Percentiles rank a stretch among this genome's conserved stretches.
Evolutionary conservation across 2,113 vertebrate species (phyloP).

Genomic region (Notarius quadriscutis): DNA sequence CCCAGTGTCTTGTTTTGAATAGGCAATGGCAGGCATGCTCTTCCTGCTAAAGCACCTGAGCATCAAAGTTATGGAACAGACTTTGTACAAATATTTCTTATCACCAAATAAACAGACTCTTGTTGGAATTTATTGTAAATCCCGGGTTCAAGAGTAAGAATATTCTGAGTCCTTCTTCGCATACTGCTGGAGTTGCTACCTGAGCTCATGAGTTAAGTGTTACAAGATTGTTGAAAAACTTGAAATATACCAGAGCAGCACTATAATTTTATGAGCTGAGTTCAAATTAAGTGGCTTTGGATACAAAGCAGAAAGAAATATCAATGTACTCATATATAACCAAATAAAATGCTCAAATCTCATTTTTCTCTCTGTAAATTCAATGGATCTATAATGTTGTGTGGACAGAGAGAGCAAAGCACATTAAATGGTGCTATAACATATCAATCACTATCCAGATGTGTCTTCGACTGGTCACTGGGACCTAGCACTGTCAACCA

Average conservation of each 20-base stretch:
- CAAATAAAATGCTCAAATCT: conserved; percentile 2
- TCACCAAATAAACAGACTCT: conserved; percentile 21
- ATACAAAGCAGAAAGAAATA: background rate
- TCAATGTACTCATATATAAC: background rate
- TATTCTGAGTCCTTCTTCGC: background rate
- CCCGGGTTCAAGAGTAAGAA: background rate
- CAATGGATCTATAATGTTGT: background rate
- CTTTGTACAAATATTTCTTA: conserved; percentile 24
- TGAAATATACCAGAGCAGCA: background rate
- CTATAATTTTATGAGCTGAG: conserved; percentile 5
- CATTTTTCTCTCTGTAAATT: background rate
- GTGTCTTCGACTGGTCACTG: background rate
- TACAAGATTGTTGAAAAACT: conserved; percentile 10
- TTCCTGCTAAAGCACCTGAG: conserved; percentile 4
- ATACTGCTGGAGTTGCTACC: background rate
- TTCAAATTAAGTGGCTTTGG: conserved; percentile 9
- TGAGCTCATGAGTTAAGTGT: background rate
- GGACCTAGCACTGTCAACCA: background rate
- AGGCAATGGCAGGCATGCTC: background rate
- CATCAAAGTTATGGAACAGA: conserved; percentile 6
- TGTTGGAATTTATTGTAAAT: background rate
- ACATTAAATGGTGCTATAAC: background rate
- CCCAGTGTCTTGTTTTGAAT: background rate
- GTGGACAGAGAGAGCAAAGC: background rate
- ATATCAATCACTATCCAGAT: background rate